Percentiles rank a stretch among this genome's conserved stretches.
Conservation (phyloP, 2,113 vertebrate genomes). For the Elgaria multicarinata region DNA sequence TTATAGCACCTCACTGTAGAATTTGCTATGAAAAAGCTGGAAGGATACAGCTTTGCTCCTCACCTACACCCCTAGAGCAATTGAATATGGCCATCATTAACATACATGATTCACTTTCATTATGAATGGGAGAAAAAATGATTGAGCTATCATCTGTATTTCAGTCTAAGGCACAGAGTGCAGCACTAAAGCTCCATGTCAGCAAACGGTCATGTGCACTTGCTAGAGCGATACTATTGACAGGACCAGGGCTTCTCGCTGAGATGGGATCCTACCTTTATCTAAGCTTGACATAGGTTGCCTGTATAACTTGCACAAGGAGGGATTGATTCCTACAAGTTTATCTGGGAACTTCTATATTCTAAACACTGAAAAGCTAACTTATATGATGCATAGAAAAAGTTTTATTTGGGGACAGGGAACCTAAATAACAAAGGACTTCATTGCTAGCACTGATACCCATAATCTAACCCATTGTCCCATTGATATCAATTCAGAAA, state of each 20-base stretch:
- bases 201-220: rapidly evolving
- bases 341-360: neutral
- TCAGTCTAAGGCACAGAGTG: neutral
- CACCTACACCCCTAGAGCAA: neutral
- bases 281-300: rapidly evolving
- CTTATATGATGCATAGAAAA: neutral
- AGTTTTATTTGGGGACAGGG: neutral
- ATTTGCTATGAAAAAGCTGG: neutral
- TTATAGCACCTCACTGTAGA: conserved; percentile 13
- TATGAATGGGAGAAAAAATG: neutral
- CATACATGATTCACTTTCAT: conserved; percentile 3
- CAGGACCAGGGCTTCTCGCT: rapidly evolving
- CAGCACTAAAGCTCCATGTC: neutral
- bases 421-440: neutral
- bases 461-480: neutral
- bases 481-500: neutral
- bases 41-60: neutral
- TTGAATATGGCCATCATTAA: neutral
- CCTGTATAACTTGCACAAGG: neutral
- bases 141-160: neutral
- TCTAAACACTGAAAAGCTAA: rapidly evolving
- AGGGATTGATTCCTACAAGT: rapidly evolving
- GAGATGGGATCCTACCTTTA: neutral
- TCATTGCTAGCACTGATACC: neutral
- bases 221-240: rapidly evolving